Conservation (phyloP, 2,113 vertebrate species). For the Peromyscus polionotus region DNA sequence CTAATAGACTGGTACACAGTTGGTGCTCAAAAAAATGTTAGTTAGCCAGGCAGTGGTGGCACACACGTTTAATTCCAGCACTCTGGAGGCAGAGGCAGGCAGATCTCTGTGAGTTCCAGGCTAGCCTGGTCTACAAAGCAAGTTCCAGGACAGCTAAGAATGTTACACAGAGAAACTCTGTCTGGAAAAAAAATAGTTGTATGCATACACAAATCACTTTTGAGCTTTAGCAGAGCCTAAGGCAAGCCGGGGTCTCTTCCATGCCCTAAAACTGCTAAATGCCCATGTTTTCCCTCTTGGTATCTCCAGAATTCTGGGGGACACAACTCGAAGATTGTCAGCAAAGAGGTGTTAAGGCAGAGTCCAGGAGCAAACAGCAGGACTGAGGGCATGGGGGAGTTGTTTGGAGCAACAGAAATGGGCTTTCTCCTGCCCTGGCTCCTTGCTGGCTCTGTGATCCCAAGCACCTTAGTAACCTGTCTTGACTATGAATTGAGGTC, state of each 20-base stretch:
- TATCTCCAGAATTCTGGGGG: neutral
- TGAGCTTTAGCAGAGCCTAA: neutral
- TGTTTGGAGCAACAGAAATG: neutral
- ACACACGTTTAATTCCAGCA: too few relatives aligned
- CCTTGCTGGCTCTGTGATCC: neutral
- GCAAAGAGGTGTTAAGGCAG: neutral
- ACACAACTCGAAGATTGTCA: neutral
- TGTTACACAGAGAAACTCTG: too few relatives aligned
- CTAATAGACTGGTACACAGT: fast-evolving
- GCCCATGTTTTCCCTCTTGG: too few relatives aligned
- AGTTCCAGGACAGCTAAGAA: too few relatives aligned
- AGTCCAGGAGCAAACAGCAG: neutral
- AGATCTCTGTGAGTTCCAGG: too few relatives aligned
- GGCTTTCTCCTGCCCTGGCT: neutral
- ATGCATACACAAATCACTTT: neutral
- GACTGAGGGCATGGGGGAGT: fast-evolving
- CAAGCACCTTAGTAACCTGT: neutral
- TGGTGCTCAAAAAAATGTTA: neutral
- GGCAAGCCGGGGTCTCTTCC: neutral
- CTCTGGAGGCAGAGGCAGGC: too few relatives aligned
- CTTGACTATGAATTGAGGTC: neutral
- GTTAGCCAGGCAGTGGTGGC: too few relatives aligned
- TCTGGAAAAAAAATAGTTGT: too few relatives aligned
- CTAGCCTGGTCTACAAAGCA: too few relatives aligned
- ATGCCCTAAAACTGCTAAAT: neutral